Evolutionary conservation across 2,888 invertebrate genomes (phyloP).

Genomic region (Andrena chrysosceles): DNA sequence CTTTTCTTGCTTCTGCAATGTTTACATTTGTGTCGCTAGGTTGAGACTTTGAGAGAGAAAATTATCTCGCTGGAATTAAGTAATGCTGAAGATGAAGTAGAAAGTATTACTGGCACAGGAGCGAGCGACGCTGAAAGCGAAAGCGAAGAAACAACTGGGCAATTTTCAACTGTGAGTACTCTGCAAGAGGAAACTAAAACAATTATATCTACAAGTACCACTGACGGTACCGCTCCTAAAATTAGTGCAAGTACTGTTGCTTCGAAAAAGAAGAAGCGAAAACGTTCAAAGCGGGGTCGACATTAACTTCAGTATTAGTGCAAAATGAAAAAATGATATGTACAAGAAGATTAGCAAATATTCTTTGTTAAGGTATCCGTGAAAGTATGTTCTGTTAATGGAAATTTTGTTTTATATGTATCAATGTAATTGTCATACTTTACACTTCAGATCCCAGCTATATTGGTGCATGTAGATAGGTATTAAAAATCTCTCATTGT

Average conservation of each 20-base stretch:
- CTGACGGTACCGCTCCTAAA: slow-evolving; percentile 86
- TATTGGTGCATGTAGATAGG: slow-evolving; percentile 55
- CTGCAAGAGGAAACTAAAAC: slow-evolving; percentile 86
- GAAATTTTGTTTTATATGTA: slow-evolving; percentile 32
- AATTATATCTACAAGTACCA: slow-evolving; percentile 86
- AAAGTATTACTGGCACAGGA: slow-evolving; percentile 80
- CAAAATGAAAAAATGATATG: slow-evolving; percentile 41
- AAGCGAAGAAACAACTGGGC: slow-evolving; percentile 82
- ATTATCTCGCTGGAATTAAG: slow-evolving; percentile 95
- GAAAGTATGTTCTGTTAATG: slow-evolving; percentile 50
- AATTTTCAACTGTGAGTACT: slow-evolving; percentile 82
- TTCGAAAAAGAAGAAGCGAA: slow-evolving; percentile 85
- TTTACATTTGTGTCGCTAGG: slow-evolving; percentile 86
- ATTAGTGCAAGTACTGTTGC: slow-evolving; percentile 77
- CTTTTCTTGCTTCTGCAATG: slow-evolving; percentile 11
- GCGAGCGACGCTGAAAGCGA: slow-evolving; percentile 82
- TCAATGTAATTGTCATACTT: slow-evolving; percentile 28
- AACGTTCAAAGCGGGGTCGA: slow-evolving; percentile 86
- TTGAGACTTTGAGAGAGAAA: slow-evolving; percentile 96
- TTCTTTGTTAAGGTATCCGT: slow-evolving; percentile 11
- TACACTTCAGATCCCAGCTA: slow-evolving; percentile 32
- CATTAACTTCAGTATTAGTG: slow-evolving; percentile 79
- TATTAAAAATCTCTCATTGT: slow-evolving; percentile 42
- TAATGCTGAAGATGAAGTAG: slow-evolving; percentile 87
- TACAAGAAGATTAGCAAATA: slow-evolving; percentile 19